Base-by-base conservation (phyloP, 2,113 vertebrate genomes). In the Atrichornis clamosus region DNA sequence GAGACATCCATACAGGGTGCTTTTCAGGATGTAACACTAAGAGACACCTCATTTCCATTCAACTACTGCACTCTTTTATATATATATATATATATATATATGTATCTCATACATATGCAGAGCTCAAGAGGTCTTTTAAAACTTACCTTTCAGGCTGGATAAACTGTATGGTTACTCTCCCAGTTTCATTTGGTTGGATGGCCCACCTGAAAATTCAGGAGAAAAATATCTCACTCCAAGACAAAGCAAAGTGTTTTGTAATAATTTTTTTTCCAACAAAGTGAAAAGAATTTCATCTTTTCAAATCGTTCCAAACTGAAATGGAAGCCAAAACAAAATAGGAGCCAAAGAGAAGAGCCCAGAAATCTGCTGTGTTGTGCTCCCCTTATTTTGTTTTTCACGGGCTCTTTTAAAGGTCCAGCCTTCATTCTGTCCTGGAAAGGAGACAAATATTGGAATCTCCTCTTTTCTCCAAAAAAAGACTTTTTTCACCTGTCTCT, bases 291-390 rank as follows among this genome's bases (percentile, higher is more conserved):
- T 85, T 76, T 52, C 11, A n/a, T 32, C 26, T 83, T 76, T 76
- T 58, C 50, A 86, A 90, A 55, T 39, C 18, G 28, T 9, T 88
- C 23, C 37, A 80, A 64, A 50, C 7, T 63, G 67, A 59, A 93
- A 77, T 70, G 76, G 55, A 93, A 94, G 50, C 23, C 72, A 83
- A 96, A 95, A 84, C 67, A 95, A 84, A 95, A 92, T 7, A 80
- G 23, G 70, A 93, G 50, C 79, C 83, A 83, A 77, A 80, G 80
- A 88, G 70, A 86, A 72, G 50, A 85, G 9, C n/a, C 79, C n/a
- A 70, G 41, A 84, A 92, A 80, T 77, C 50, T 77, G 55, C 55
- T 74, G 20, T 23, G 44, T 44, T 83, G 13, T 60, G 14, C 5
- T 90, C 32, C 41, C 63, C 10, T 76, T 42, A 7, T 35, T 89